Conservation (phyloP, 2,113 vertebrate species). For the Melozone crissalis region DNA sequence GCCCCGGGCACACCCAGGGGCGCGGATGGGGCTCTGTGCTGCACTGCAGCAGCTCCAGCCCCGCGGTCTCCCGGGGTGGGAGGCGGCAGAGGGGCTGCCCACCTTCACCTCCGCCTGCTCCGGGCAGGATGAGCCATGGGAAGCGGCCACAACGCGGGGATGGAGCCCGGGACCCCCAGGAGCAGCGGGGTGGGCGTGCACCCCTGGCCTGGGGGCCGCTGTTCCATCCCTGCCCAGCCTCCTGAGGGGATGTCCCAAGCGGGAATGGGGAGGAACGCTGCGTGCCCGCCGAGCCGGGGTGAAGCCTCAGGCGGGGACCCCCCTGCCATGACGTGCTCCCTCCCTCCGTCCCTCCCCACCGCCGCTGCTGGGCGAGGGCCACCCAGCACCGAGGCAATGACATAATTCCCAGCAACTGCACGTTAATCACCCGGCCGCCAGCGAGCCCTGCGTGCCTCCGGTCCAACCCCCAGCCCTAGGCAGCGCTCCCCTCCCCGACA, state of each 20-base stretch:
- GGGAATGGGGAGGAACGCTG: background rate
- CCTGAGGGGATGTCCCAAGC: background rate
- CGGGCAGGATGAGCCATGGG: background rate
- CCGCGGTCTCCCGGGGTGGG: background rate
- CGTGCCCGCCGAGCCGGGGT: fast-evolving
- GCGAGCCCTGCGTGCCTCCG: background rate
- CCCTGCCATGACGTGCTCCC: background rate
- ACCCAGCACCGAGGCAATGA: constrained; percentile 48
- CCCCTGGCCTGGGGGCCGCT: background rate
- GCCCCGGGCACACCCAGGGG: background rate
- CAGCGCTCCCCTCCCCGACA: constrained; percentile 6
- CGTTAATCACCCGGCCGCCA: constrained; percentile 24
- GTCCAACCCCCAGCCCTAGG: background rate
- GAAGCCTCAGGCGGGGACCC: background rate
- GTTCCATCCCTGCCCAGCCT: background rate
- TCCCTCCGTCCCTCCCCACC: background rate
- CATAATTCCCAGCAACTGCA: constrained; percentile 61
- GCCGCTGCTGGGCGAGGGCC: background rate
- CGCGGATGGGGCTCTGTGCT: background rate
- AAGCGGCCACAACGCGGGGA: background rate
- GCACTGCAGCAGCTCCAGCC: constrained; percentile 42
- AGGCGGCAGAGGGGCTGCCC: background rate
- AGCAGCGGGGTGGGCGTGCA: background rate
- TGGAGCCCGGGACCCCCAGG: background rate
- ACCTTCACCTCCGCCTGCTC: background rate